Conservation (phyloP, 1,140 invertebrate species). For the Psix sp. region DNA sequence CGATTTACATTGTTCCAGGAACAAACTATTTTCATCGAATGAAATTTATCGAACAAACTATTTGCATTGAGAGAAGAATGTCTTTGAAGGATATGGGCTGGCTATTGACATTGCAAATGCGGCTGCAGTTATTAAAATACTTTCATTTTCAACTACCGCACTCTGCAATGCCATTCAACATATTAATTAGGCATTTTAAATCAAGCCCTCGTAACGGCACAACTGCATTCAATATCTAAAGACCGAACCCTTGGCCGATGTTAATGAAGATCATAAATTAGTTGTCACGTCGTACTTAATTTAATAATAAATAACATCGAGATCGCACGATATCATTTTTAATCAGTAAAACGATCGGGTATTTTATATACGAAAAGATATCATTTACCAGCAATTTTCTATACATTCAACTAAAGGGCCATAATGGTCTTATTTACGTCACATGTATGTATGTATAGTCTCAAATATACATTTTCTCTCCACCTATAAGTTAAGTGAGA, state of each 20-base stretch:
- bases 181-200: constrained; percentile 56
- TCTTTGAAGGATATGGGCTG: constrained; percentile 40
- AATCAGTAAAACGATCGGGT: no score
- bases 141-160: constrained; percentile 46
- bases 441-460: no score
- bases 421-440: no score
- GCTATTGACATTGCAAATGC: constrained; percentile 59
- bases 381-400: no score
- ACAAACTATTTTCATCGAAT: constrained; percentile 57
- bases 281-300: constrained; percentile 15
- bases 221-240: constrained; percentile 26
- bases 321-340: no score
- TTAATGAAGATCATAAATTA: constrained; percentile 47
- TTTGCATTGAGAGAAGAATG: constrained; percentile 59
- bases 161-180: constrained; percentile 25
- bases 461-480: no score
- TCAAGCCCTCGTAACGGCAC: constrained; percentile 20
- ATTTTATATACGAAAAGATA: no score
- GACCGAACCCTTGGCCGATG: background rate
- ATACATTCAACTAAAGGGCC: no score
- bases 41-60: constrained; percentile 61
- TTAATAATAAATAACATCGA: constrained; percentile 46
- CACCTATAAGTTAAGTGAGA: no score
- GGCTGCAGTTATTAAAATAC: constrained; percentile 59
- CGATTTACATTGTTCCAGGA: constrained; percentile 54